phyloP scores from a whole-genome alignment of 2,797 vertebrate genomes.

The Acanthurus tractus region DNA sequence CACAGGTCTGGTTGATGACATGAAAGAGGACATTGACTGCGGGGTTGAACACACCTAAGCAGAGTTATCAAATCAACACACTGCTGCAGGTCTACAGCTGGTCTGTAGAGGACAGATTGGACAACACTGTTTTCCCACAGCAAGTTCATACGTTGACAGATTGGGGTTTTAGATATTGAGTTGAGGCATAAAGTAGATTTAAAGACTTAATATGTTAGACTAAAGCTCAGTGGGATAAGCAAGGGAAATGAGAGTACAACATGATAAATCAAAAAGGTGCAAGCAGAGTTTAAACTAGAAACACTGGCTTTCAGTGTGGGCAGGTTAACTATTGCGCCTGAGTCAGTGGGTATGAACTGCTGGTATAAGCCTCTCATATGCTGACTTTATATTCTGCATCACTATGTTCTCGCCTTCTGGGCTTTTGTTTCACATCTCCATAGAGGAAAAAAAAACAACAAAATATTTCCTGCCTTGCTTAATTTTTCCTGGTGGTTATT shows the following conservation, averaged over 20 bases:
- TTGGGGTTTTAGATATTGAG: conserved; percentile 8
- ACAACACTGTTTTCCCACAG: conserved; percentile 35
- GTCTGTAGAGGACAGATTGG: conserved; percentile 22
- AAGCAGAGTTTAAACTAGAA: conserved; percentile 12
- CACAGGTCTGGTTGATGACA: conserved; percentile 68
- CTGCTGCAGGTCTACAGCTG: conserved; percentile 57
- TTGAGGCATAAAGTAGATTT: conserved; percentile 41
- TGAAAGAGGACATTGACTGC: conserved; percentile 67
- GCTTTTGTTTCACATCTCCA: background rate
- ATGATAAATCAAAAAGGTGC: conserved; percentile 2
- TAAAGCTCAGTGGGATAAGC: background rate
- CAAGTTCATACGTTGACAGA: background rate
- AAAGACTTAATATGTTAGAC: conserved; percentile 38
- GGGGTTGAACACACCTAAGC: conserved; percentile 55
- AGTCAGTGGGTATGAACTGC: conserved; percentile 19
- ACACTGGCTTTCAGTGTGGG: background rate
- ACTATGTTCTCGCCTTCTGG: background rate
- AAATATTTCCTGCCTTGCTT: background rate
- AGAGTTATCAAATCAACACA: conserved; percentile 58
- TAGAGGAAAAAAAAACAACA: background rate
- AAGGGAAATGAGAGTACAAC: background rate
- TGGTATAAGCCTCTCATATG: conserved; percentile 4
- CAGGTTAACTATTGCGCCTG: background rate
- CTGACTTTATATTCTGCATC: background rate
- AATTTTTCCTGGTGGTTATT: background rate